Base-by-base conservation (phyloP, 1,140 invertebrate species). In the Cherax destructor region DNA sequence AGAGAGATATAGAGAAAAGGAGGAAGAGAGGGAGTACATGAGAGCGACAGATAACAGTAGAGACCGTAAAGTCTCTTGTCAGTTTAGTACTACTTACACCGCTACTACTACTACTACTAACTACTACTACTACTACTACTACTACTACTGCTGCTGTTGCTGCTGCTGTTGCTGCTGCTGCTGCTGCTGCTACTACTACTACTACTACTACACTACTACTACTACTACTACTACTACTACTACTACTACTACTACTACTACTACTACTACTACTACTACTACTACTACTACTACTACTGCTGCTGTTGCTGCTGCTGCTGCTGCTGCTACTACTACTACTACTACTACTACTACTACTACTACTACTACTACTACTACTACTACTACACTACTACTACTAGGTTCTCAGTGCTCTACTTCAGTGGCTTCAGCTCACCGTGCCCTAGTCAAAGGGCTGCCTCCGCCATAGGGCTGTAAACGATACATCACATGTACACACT, bases 241-340 rank as follows among this genome's bases (percentile, higher is more conserved):
- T 83, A 9, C 52, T 65, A 7, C 52, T 47, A 61, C 81, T 76
- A 76, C 4, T 76, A 76, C 74, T 76, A 76, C 74, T 76, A 76
- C 74, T 76, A 5, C 74, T n/a, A 41, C 41, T 76, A 5, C 74
- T 10, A 10, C n/a, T n/a, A 2, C 74, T 76, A 41, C 74, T 76
- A 2, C 74, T 76, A 24, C 74, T 76, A 61, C 52, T 24, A 61
- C 81, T 83, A 61, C 81, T 83, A n/a, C 74, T 10, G n/a, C 74
- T 76, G 4, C 74, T 76, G n/a, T 4, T 76, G 4, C 74, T 76
- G 4, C 74, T 76, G 65, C 81, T n/a, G 3, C 81, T 69, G 65
- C 41, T 30, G 30, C 24, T 69, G 65, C 81, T 9, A 30, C 81
- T 30, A 83, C 81, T 30, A 83, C 9, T 41, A 83, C 81, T 47